Base-by-base conservation (phyloP, 2,888 invertebrate genomes). In the Cataglyphis albicans region DNA sequence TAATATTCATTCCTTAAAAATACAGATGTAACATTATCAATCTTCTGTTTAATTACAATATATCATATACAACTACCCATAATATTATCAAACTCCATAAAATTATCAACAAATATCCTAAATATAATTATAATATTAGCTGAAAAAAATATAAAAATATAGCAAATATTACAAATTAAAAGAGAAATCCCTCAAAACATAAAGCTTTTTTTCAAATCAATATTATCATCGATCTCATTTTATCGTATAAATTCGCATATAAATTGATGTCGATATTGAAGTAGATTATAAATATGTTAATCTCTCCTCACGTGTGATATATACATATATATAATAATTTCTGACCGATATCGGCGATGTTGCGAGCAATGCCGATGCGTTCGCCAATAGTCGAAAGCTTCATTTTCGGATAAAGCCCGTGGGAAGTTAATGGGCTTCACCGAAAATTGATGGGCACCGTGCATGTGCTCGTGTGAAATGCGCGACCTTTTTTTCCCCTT, bases 341-440 rank as follows among this genome's bases (percentile, higher is more conserved):
- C 9, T n/a, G 67, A 55, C 32, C 7, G 32, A 21, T 38, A n/a
- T 35, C 57, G 12, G 55, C 9, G 38, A 25, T 68, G 84, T 87
- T 72, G 85, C n/a, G 83, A 84, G 84, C 87, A 86, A 87, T 87
- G 87, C 84, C 85, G 84, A 82, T 82, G 86, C 87, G 86, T 88
- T 85, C 84, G 78, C 74, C 63, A 65, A 76, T 65, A 72, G 65
- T 80, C 88, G 86, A 90, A 89, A 88, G 87, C 82, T 81, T 84
- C 82, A 82, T 76, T 80, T 80, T 83, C 84, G 67, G 6, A 87
- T 86, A 87, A 88, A 89, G 85, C 87, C 86, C 87, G 78, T 78
- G 84, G 85, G 87, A 91, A 90, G 91, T 92, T 92, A 93, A 93
- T 92, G 93, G 93, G 92, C 91, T 93, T 92, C 78, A 91, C 89